Evolutionary conservation across 2,797 vertebrate species (phyloP).

Genomic region (Clamator glandarius): DNA sequence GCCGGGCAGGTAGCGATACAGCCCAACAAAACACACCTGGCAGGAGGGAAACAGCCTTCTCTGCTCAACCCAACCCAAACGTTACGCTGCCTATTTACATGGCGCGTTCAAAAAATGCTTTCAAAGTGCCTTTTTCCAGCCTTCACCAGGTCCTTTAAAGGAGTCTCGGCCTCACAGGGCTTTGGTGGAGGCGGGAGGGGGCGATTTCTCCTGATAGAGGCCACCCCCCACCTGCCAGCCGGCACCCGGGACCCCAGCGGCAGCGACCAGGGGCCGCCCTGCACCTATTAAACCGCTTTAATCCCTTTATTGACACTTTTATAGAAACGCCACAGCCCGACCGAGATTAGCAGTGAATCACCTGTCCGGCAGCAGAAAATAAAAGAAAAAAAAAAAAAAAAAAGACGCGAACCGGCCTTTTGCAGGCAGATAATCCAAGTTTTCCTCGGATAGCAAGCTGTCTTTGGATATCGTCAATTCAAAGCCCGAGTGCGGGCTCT

Average conservation of each 20-base stretch:
- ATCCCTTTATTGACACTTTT: neutral
- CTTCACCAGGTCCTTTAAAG: neutral
- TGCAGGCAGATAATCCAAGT: rapidly evolving
- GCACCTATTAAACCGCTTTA: neutral
- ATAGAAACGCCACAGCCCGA: neutral
- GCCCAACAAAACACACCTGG: neutral
- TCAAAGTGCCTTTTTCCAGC: neutral
- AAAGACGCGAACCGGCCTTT: neutral
- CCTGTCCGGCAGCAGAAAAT: neutral
- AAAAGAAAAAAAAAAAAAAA: too few species aligned
- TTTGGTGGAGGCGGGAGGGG: rapidly evolving
- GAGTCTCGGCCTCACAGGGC: neutral
- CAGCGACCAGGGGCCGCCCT: too few species aligned
- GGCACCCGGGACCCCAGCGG: neutral
- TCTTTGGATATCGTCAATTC: neutral
- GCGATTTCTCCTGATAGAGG: rapidly evolving
- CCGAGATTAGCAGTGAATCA: neutral
- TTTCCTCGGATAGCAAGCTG: too few species aligned
- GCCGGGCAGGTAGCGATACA: neutral
- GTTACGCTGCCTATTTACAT: neutral
- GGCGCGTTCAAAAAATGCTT: neutral
- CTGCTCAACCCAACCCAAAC: neutral
- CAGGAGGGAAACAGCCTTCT: neutral
- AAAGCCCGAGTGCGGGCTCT: neutral
- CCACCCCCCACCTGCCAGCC: rapidly evolving